Conservation (phyloP, 2,797 vertebrate species). For the Austrolebias charrua region DNA sequence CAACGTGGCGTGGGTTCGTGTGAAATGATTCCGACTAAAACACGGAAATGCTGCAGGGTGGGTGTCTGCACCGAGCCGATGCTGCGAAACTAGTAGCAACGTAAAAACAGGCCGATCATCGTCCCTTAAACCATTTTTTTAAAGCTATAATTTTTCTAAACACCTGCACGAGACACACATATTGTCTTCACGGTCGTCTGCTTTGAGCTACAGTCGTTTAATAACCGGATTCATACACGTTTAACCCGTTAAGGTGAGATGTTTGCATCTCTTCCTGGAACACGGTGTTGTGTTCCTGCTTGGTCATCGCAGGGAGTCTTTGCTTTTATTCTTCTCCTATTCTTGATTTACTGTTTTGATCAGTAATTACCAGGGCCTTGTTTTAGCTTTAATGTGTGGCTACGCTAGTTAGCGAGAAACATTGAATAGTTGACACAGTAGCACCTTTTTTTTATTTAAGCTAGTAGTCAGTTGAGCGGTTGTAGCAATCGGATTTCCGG, state of each 20-base stretch:
- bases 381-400: neutral
- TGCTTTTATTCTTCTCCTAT: neutral
- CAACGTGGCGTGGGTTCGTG: conserved; percentile 60
- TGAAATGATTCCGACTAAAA: conserved; percentile 57
- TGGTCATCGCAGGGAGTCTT: conserved; percentile 3
- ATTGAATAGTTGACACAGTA: conserved; percentile 53
- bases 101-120: conserved; percentile 41
- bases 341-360: conserved; percentile 6
- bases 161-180: neutral
- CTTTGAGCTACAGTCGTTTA: neutral
- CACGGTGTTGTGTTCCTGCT: conserved; percentile 21
- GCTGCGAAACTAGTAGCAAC: conserved; percentile 54
- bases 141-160: neutral
- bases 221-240: neutral
- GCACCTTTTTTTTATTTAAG: conserved; percentile 32
- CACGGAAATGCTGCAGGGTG: conserved; percentile 79
- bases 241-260: conserved; percentile 16
- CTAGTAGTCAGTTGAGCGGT: conserved; percentile 1
- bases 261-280: conserved; percentile 69
- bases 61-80: conserved; percentile 61
- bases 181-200: neutral
- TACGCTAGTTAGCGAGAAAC: conserved; percentile 13
- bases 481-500: conserved; percentile 40
- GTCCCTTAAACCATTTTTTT: conserved; percentile 50
- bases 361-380: neutral